Evolutionary conservation across 2,113 vertebrate genomes (phyloP).

Genomic region (Lycocorax pyrrhopterus): DNA sequence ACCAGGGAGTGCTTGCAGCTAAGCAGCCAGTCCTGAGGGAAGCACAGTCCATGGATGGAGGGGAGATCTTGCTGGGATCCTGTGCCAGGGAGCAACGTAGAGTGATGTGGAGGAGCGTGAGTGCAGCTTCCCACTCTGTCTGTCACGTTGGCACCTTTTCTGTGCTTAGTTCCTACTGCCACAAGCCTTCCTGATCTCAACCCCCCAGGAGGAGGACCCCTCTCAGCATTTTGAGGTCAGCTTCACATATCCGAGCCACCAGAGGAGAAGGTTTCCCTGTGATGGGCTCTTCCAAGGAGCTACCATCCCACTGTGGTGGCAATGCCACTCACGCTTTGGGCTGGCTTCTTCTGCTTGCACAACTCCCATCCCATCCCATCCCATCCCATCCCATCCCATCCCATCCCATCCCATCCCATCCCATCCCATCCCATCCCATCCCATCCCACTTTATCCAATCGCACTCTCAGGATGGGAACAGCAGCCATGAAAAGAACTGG

Average conservation of each 20-base stretch:
- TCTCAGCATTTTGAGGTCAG: not conserved
- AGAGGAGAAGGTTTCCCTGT: not conserved
- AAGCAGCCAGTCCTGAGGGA: not conserved
- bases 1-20: not conserved
- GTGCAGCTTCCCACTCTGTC: not conserved
- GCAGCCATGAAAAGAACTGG: not conserved
- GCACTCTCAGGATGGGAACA: not conserved
- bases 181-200: not conserved
- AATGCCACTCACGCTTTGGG: not conserved
- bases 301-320: not conserved
- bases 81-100: accelerated
- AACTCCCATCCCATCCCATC: not conserved
- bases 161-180: not conserved
- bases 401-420: not conserved
- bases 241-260: not conserved
- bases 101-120: not conserved
- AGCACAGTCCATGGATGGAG: not conserved
- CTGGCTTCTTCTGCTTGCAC: not conserved
- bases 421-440: not conserved
- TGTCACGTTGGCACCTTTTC: not conserved
- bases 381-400: not conserved
- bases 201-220: not conserved
- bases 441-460: not conserved
- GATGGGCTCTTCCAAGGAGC: not conserved
- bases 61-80: not conserved